phyloP scores from a whole-genome alignment of 2,888 invertebrate genomes.

The Machimus atricapillus region DNA sequence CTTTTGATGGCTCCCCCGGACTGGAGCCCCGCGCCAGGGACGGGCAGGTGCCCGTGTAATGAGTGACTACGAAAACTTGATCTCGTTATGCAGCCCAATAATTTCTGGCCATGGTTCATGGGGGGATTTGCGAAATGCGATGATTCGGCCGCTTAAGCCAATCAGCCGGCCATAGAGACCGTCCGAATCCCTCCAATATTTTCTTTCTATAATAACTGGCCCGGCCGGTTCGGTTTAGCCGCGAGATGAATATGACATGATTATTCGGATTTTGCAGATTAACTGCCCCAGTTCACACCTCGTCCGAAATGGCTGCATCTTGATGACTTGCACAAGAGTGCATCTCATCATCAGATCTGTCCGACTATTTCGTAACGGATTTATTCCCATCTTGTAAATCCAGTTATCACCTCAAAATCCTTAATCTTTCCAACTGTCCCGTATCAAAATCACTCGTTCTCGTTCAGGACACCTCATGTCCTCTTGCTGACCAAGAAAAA shows the following conservation, averaged over 20 bases:
- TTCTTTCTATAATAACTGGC: not conserved
- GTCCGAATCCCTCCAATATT: not conserved
- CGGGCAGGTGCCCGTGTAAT: not conserved
- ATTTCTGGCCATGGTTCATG: not conserved
- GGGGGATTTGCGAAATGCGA: not conserved
- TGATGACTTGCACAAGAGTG: not conserved
- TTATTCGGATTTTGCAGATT: not conserved
- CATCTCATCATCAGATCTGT: constrained; percentile 12
- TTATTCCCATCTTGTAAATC: constrained; percentile 18
- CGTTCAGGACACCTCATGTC: not conserved
- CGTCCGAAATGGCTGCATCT: not conserved
- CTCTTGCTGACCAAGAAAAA: not conserved
- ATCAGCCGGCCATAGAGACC: not conserved
- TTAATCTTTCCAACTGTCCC: constrained; percentile 6
- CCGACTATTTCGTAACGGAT: not conserved
- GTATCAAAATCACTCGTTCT: not conserved
- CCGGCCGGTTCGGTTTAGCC: not conserved
- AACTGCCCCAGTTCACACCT: not conserved
- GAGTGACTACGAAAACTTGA: not conserved
- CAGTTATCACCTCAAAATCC: constrained; percentile 7
- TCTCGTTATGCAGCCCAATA: not conserved
- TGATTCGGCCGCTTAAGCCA: not conserved
- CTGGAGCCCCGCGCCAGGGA: not conserved
- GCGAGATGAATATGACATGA: not conserved
- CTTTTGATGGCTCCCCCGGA: not conserved